These are phyloP conservation scores for Labia minor DNA, from an alignment of 2,888 invertebrate species.

Conservation along the genomic window DNA sequence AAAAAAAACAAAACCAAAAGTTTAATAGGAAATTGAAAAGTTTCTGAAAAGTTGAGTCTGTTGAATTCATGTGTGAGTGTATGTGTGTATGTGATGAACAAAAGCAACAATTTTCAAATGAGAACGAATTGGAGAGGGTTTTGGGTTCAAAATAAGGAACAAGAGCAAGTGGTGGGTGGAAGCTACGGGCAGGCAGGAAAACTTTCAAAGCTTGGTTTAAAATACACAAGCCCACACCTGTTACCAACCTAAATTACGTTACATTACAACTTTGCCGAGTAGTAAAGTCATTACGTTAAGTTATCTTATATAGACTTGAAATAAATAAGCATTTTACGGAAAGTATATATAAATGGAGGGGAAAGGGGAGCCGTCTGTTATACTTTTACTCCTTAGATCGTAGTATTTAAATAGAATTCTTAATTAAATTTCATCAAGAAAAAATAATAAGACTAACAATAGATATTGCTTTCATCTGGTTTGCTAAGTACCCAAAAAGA, in stretches of 20 bases:
- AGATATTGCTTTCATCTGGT: neutral
- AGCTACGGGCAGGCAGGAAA: neutral
- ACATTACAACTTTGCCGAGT: constrained; percentile 5
- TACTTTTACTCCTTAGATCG: neutral
- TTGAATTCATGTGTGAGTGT: neutral
- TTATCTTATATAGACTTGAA: constrained; percentile 13
- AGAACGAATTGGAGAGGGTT: neutral
- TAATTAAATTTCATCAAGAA: neutral
- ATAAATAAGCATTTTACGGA: neutral
- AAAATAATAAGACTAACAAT: constrained; percentile 1
- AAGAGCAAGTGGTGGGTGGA: neutral
- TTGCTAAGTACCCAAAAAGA: neutral
- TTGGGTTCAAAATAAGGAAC: neutral
- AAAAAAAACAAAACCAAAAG: neutral
- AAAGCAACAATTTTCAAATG: constrained; percentile 13
- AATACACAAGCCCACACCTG: constrained; percentile 13
- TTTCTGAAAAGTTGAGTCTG: neutral
- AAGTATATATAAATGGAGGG: neutral
- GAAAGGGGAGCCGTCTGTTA: neutral
- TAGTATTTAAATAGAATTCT: neutral
- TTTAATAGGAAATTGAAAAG: neutral
- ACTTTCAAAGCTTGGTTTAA: constrained; percentile 7
- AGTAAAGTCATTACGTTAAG: constrained; percentile 13
- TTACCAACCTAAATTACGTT: constrained; percentile 7
- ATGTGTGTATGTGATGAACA: neutral